Evolutionary conservation across 2,888 invertebrate species (phyloP), one percentile per base, ranked within the genome.

Genomic region (Hemistola chrysoprasaria): DNA sequence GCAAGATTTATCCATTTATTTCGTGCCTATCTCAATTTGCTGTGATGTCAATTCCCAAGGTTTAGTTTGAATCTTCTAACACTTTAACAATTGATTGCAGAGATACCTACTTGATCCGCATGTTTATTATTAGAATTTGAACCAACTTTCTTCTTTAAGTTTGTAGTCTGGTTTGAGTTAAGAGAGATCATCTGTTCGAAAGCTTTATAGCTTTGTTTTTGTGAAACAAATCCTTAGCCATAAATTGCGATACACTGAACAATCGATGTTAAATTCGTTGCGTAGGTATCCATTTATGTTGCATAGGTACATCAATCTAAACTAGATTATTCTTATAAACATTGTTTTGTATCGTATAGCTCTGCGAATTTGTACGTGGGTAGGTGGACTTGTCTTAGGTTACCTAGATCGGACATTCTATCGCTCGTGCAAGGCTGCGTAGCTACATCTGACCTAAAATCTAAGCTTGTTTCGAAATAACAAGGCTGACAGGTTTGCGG

Each of bases 331-430:
- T 48, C 11, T 38, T 47, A 10, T 36, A 36, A 31, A 16, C 31
- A 37, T 44, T 47, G 38, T 36, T 46, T 45, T 33, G 39, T 45
- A 54, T 53, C 53, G n/a, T n/a, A 57, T 56, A 59, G 35, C 55
- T 53, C 51, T 57, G 61, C 64, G 53, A 68, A 72, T 75, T 74
- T 59, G 62, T 59, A 68, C 63, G 76, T 76, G 65, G 78, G 76
- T 60, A 27, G 25, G 28, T 31, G 30, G 23, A 8, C 16, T 31
- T 52, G 59, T 55, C 52, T 73, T 64, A 60, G 41, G 62, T 68
- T 76, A 65, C 70, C 62, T 71, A 71, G 68, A 71, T 67, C 71
- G 66, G 62, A 77, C 78, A 78, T 81, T 82, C 78, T 78, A 79
- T 69, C 66, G 41, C 29, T 21, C 26, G 47, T 42, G 49, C 76